phyloP scores from a whole-genome alignment of 2,113 vertebrate species.

The Plectropomus leopardus region DNA sequence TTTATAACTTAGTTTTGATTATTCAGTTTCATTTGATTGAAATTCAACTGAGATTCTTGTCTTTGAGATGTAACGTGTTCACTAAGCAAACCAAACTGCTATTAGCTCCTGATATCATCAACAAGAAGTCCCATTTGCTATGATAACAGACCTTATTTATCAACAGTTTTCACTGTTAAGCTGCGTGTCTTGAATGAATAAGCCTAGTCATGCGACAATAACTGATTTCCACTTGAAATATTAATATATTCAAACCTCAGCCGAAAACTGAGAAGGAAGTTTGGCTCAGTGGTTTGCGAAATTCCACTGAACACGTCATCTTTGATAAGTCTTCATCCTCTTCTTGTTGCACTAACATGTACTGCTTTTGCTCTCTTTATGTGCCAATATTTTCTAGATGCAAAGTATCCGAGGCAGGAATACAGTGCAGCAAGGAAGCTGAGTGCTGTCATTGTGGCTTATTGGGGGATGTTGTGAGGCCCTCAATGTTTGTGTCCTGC shows the following conservation, averaged over 20 bases:
- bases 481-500: neutral
- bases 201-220: neutral
- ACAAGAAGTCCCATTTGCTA: neutral
- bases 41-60: neutral
- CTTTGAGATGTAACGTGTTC: neutral
- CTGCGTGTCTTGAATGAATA: too few relatives aligned
- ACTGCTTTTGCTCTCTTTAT: neutral
- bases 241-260: constrained; percentile 4
- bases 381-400: too few relatives aligned
- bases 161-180: neutral
- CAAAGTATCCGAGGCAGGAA: too few relatives aligned
- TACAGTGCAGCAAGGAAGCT: neutral
- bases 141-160: neutral
- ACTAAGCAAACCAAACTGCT: neutral
- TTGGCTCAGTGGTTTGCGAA: constrained; percentile 31
- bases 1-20: too few relatives aligned
- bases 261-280: constrained; percentile 49
- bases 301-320: neutral
- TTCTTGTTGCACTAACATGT: too few relatives aligned
- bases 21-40: too few relatives aligned
- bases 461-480: neutral
- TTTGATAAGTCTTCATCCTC: neutral
- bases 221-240: neutral
- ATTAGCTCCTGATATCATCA: neutral
- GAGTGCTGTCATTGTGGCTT: neutral